Conservation (phyloP, 2,113 vertebrate genomes). For the Neotoma lepida region DNA sequence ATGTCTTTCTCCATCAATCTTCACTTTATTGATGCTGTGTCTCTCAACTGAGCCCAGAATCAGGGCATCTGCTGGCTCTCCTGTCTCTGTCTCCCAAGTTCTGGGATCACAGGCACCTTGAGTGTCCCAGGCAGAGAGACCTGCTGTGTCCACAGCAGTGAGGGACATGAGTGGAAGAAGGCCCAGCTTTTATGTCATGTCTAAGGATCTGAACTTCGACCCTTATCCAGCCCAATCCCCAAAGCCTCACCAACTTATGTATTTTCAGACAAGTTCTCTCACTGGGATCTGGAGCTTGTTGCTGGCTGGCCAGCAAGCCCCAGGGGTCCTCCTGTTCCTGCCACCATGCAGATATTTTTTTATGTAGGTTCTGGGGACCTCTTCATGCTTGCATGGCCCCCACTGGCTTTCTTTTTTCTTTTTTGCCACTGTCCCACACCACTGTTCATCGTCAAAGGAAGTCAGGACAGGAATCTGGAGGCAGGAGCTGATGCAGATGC, state of each 20-base stretch:
- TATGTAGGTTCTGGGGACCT: background rate
- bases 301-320: background rate
- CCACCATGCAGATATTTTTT: background rate
- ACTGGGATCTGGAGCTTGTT: background rate
- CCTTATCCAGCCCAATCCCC: no score
- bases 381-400: background rate
- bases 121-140: background rate
- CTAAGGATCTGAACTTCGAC: background rate
- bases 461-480: no score
- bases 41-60: background rate
- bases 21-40: background rate
- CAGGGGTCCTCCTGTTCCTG: background rate
- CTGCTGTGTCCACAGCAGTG: background rate
- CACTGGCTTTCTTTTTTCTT: background rate
- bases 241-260: background rate
- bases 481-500: no score
- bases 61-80: background rate
- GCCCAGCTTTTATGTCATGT: background rate
- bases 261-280: background rate
- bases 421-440: no score
- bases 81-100: no score
- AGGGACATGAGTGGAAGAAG: background rate
- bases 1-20: background rate
- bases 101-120: background rate
- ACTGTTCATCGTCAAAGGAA: no score